Base-by-base conservation (phyloP, 2,797 vertebrate genomes). In the Morus bassanus region DNA sequence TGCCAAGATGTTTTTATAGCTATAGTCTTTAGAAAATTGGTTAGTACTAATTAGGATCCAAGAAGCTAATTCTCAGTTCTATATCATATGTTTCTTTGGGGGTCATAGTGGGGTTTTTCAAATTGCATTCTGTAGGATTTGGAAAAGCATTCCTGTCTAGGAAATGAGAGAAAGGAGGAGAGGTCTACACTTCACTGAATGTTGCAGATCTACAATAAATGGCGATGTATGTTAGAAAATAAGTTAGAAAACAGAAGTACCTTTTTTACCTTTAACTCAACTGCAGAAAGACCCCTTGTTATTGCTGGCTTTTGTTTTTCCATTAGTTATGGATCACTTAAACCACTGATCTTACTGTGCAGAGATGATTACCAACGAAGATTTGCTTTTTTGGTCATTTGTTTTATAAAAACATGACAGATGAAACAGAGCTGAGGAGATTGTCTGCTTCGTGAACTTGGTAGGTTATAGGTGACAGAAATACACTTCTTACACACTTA, bases 11-110 rank as follows among this genome's bases (percentile, higher is more conserved):
- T 35, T 95, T 96, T 90, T 60, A 18, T 96, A 83, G 28, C 21
- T 51, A 10, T 80, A 77, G 92, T 90, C 48, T 93, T 82, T 75
- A 91, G 54, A 81, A 77, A 60, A 60, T 70, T 64, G 5, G 45
- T 88, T 75, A 82, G 45, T 88, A 48, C 56, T 89, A 91, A 68
- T 91, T 91, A 88, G 83, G 88, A 90, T 88, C 18, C 30, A 94
- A 25, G 79, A 91, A 89, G 69, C n/a, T 68, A 48, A 82, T 81
- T 89, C 60, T 93, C 50, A 83, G 60, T 93, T 86, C 70, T 27
- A 5, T 83, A 54, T 80, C 28, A 31, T 88, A 27, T 25, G 41
- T 54, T 84, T 73, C 75, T 96, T 93, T 30, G 93, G 46, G 91
- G 95, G 43, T 74, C 81, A 45, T 14, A 80, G 37, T 45, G 84